Conservation (phyloP, 2,797 vertebrate genomes). For the Kryptopterus vitreolus region DNA sequence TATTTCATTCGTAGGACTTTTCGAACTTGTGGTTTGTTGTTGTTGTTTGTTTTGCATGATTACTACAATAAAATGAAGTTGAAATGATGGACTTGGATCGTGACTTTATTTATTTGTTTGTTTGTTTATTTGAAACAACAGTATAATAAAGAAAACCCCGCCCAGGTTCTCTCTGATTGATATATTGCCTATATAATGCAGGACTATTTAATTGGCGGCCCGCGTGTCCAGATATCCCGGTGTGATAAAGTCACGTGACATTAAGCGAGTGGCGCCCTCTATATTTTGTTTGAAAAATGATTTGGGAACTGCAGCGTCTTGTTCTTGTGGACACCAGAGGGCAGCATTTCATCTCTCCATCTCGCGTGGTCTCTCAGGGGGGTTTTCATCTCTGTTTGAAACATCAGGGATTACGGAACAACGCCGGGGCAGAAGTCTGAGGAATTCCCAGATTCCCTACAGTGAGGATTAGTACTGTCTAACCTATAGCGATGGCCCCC, state of each 20-base stretch:
- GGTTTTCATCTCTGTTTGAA: background rate
- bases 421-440: background rate
- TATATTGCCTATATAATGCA: too few species aligned
- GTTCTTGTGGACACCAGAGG: slow-evolving; percentile 22
- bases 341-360: slow-evolving; percentile 39
- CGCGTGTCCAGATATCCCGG: too few species aligned
- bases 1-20: slow-evolving; percentile 66
- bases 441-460: background rate
- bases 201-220: too few species aligned
- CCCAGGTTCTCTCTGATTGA: background rate
- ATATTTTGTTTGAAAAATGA: background rate
- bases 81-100: background rate
- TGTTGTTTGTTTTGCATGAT: slow-evolving; percentile 56
- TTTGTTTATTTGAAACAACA: too few species aligned
- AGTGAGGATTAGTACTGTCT: too few species aligned
- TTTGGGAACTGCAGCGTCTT: background rate
- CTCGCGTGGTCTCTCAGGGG: background rate
- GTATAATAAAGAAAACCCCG: background rate
- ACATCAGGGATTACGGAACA: background rate
- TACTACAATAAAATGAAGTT: slow-evolving; percentile 70
- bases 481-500: background rate
- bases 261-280: too few species aligned
- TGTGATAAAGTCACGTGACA: too few species aligned
- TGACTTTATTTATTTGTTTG: background rate
- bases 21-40: slow-evolving; percentile 52